Percentiles rank a stretch among this genome's conserved stretches.
Conservation (phyloP, 2,113 vertebrate genomes). For the Genyomyrus donnyi region DNA sequence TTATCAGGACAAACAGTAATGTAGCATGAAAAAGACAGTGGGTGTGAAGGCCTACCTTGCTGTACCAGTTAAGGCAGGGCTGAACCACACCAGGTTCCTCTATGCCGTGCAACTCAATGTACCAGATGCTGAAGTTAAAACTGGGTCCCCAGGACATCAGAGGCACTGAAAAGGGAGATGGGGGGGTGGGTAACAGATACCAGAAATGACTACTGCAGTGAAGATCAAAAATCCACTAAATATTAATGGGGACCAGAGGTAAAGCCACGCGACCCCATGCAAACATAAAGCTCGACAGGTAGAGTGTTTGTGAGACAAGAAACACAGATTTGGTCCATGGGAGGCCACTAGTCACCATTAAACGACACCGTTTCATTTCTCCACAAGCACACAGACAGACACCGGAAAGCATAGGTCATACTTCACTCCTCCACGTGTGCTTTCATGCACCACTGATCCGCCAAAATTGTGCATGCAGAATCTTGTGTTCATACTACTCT, state of each 20-base stretch:
- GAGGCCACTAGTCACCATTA: neutral
- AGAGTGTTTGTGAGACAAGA: neutral
- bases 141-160: slow-evolving; percentile 98
- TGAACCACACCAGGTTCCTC: slow-evolving; percentile 96
- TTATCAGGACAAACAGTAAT: neutral
- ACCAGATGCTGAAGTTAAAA: slow-evolving; percentile 99
- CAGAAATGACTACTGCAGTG: neutral
- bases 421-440: neutral
- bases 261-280: neutral
- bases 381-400: neutral
- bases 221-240: neutral
- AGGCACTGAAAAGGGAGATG: slow-evolving; percentile 68
- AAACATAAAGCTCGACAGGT: neutral
- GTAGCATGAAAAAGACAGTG: neutral
- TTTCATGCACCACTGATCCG: neutral
- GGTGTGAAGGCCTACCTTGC: slow-evolving; percentile 74
- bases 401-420: neutral
- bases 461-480: neutral
- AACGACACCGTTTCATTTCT: neutral
- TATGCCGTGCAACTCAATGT: slow-evolving; percentile 95
- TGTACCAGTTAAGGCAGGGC: slow-evolving; percentile 99
- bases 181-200: neutral
- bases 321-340: neutral
- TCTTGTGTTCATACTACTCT: neutral
- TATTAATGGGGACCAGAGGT: neutral